Percentiles rank a stretch among this genome's conserved stretches.
Conservation (phyloP, 2,113 vertebrate genomes). For the Rostratula benghalensis region DNA sequence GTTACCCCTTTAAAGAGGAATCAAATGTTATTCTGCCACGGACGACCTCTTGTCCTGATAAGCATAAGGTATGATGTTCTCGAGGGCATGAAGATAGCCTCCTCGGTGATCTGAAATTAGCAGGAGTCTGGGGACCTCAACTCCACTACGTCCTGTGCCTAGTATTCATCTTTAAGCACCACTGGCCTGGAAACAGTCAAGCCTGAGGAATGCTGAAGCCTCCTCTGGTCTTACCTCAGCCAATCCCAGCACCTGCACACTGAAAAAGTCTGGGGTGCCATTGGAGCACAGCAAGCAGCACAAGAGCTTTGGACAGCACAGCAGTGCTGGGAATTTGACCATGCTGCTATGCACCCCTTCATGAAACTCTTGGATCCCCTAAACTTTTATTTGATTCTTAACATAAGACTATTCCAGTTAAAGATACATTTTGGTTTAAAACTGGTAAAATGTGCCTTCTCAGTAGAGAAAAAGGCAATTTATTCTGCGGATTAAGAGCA, state of each 20-base stretch:
- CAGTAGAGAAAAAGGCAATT: background rate
- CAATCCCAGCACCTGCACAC: background rate
- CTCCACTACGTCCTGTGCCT: background rate
- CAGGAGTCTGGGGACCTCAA: background rate
- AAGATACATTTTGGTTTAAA: background rate
- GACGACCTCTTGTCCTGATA: background rate
- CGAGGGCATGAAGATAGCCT: background rate
- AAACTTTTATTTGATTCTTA: background rate
- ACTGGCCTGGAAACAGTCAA: background rate
- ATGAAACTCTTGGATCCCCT: background rate
- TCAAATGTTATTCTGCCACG: background rate
- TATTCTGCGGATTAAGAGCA: background rate
- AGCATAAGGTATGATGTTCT: background rate
- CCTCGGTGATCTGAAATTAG: background rate
- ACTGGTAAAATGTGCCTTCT: background rate
- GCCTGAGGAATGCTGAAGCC: background rate
- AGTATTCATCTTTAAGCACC: background rate
- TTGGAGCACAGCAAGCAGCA: rapidly evolving
- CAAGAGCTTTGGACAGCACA: background rate
- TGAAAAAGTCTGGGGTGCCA: background rate
- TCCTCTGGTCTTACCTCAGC: background rate
- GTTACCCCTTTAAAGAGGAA: background rate
- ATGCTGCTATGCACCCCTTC: rapidly evolving
- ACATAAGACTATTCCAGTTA: background rate
- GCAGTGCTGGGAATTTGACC: background rate